phyloP scores from a whole-genome alignment of 2,113 vertebrate species.

The Austrofundulus limnaeus region DNA sequence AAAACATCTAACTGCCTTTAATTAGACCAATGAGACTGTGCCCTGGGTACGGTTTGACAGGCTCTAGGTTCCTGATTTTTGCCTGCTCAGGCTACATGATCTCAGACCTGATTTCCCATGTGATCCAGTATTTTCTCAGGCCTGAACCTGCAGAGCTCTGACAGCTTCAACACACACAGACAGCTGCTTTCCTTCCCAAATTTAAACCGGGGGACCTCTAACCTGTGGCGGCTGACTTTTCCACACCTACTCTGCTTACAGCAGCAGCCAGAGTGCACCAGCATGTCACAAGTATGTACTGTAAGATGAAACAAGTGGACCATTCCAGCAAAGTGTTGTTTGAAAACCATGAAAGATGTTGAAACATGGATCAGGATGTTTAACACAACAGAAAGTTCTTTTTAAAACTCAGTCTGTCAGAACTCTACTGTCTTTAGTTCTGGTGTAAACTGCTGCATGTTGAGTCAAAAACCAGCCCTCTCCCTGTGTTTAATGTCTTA shows the following conservation, averaged over 20 bases:
- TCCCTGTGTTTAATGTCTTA: no score
- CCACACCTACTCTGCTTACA: conserved; percentile 3
- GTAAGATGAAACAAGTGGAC: not conserved
- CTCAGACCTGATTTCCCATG: not conserved
- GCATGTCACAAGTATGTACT: not conserved
- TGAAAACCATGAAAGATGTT: no score
- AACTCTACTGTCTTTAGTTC: no score
- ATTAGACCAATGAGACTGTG: not conserved
- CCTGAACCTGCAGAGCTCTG: conserved; percentile 9
- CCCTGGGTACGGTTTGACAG: not conserved
- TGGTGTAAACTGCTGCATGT: no score
- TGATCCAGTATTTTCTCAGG: not conserved
- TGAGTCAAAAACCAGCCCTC: no score
- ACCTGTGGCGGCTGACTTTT: conserved; percentile 37
- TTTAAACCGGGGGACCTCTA: conserved; percentile 48
- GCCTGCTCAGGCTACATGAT: not conserved
- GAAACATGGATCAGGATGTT: no score
- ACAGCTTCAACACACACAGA: conserved; percentile 29
- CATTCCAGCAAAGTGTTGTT: not conserved
- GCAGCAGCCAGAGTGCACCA: not conserved
- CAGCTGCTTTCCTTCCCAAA: conserved; percentile 61
- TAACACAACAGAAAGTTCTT: no score
- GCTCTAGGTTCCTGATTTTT: not conserved
- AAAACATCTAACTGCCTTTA: not conserved
- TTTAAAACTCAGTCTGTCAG: no score